Base-by-base conservation (phyloP, 2,888 invertebrate species). In the Globia sparganii region DNA sequence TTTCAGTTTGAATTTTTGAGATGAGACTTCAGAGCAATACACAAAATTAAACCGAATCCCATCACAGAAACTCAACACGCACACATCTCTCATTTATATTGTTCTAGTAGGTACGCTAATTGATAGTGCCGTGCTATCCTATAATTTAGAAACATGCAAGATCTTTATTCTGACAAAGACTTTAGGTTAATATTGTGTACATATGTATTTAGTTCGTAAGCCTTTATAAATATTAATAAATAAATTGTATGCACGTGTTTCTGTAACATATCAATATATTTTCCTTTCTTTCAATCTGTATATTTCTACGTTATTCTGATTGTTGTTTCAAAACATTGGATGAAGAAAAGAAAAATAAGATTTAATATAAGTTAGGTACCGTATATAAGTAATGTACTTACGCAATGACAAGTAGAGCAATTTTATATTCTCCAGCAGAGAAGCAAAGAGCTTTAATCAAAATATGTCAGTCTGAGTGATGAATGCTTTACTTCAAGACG, bases 391-490 rank as follows among this genome's bases (percentile, higher is more conserved):
- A 46, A 71, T 13, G n/a, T 34, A 37, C n/a, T 9, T 46, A 37
- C 15, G 21, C 6, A 58, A 11, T 70, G 21, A 18, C 34, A 70
- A 72, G 56, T 28, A 53, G 34, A 43, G 21, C n/a, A 65, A 64
- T 40, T 62, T 67, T 25, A 68, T 61, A 43, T 62, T 31, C 56
- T 28, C 28, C n/a, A 28, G 25, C 18, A 56, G 58, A 49, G 40
- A 40, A 67, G 53, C 65, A 46, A 34, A 40, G 53, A 67, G 31
- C 49, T 40, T 67, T 77, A 77, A 77, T 77, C 61, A 77, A 77
- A n/a, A n/a, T n/a, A 49, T 67, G 77, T 53, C 77, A 67, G 59
- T 77, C 66, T 61, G 11, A 49, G 37, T 76, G 73, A 74, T 70
- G 53, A 73, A 69, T 80, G 65, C 28, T 69, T 71, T 9, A 58